These are phyloP conservation scores for Yoshiicerus persimilis DNA, from an alignment of 1,140 invertebrate genomes.

Conservation along the genomic window DNA sequence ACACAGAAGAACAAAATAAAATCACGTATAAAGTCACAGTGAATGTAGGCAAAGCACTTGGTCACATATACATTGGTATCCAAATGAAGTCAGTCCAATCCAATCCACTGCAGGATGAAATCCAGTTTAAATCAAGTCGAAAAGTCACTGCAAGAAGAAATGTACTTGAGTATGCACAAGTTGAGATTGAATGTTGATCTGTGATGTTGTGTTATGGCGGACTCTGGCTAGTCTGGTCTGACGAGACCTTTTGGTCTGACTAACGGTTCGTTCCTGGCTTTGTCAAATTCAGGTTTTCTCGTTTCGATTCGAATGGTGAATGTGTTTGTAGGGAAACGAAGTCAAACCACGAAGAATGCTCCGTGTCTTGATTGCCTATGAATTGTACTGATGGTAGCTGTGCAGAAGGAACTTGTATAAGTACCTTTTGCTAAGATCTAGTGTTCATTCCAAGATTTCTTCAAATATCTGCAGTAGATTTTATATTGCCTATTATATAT, in stretches of 20 bases:
- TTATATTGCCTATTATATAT: neutral
- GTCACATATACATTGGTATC: neutral
- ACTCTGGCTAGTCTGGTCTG: neutral
- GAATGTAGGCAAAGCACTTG: neutral
- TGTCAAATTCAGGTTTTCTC: slow-evolving; percentile 14
- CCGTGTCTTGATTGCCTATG: slow-evolving; percentile 5
- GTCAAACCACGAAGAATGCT: slow-evolving; percentile 11
- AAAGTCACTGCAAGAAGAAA: neutral
- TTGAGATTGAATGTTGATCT: neutral
- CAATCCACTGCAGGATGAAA: neutral
- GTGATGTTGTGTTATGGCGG: neutral
- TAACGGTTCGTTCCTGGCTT: slow-evolving; percentile 14
- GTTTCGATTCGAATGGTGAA: neutral
- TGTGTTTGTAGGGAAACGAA: slow-evolving; percentile 2
- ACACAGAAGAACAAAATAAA: neutral
- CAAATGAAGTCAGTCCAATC: neutral
- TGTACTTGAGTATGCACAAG: neutral
- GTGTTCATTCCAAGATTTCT: neutral
- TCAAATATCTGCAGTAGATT: neutral
- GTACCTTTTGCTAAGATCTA: slow-evolving; percentile 2
- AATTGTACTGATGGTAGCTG: neutral
- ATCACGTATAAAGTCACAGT: neutral
- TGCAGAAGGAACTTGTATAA: slow-evolving; percentile 3
- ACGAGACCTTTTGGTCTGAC: slow-evolving; percentile 17
- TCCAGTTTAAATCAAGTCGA: slow-evolving; percentile 17